phyloP scores from a whole-genome alignment of 2,113 vertebrate genomes.

The Climacteris rufus region DNA sequence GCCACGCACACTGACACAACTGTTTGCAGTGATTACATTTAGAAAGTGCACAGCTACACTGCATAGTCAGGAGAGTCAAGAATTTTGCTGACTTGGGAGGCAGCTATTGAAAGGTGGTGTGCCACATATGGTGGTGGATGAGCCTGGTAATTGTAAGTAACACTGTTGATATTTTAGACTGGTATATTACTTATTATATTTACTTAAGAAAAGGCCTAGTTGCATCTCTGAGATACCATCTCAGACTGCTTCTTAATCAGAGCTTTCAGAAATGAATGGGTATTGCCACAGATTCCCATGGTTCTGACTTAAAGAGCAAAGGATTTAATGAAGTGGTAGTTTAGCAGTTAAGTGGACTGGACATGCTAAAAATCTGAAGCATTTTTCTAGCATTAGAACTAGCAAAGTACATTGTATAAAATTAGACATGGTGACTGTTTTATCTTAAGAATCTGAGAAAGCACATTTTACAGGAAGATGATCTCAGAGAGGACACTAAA shows the following conservation, averaged over 20 bases:
- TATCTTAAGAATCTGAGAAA: neutral
- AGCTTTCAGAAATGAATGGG: neutral
- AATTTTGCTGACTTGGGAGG: neutral
- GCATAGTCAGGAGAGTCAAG: neutral
- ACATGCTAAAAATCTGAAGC: neutral
- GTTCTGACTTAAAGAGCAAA: neutral
- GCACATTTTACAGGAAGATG: neutral
- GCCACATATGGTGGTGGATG: neutral
- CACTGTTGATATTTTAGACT: neutral
- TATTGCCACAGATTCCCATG: neutral
- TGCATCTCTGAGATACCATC: neutral
- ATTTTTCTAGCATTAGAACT: neutral
- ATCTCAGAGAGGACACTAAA: neutral
- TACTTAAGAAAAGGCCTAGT: neutral
- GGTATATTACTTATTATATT: neutral
- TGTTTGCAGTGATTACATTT: neutral
- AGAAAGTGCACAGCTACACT: accelerated
- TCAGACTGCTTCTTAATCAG: neutral
- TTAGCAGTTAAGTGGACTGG: neutral
- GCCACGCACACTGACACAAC: no score
- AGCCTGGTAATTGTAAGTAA: neutral
- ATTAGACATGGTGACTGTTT: neutral
- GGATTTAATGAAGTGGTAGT: neutral
- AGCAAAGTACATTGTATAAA: neutral
- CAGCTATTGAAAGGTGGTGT: neutral